These are phyloP conservation scores for Pheucticus melanocephalus DNA, from an alignment of 2,113 vertebrate species.

Conservation along the genomic window DNA sequence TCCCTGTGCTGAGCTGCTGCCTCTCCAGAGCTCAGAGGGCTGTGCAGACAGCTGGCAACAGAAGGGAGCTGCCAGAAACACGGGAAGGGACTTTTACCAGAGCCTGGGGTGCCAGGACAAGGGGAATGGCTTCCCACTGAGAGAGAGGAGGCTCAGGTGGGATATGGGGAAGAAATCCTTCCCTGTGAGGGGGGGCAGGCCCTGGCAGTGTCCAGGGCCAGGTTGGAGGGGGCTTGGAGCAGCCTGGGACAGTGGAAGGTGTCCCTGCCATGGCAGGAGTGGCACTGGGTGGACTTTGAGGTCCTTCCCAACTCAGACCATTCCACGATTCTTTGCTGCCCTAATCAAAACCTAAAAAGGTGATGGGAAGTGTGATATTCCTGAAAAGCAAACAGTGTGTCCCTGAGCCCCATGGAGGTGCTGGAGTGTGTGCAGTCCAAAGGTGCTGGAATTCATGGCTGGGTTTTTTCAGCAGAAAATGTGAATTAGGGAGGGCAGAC, in stretches of 20 bases:
- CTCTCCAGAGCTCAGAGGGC: not conserved
- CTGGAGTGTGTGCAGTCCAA: not conserved
- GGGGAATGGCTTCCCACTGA: not conserved
- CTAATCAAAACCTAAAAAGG: not conserved
- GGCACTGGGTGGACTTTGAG: not conserved
- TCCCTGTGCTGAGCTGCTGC: not conserved
- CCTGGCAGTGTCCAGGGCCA: not conserved
- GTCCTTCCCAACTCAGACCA: not conserved
- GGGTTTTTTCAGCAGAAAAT: not conserved
- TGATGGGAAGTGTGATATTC: not conserved
- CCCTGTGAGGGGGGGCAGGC: not conserved
- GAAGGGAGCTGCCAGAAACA: not conserved
- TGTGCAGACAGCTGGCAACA: not conserved
- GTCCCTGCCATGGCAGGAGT: not conserved
- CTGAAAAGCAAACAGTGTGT: not conserved
- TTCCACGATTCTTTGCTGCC: not conserved
- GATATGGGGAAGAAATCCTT: not conserved
- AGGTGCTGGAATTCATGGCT: rapidly evolving
- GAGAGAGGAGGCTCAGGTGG: too few species aligned
- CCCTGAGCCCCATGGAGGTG: rapidly evolving
- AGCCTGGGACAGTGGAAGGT: not conserved
- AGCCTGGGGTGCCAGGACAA: not conserved
- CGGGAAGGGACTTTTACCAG: not conserved
- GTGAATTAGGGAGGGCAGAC: not conserved
- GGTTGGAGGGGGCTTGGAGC: not conserved